These are phyloP conservation scores for Diadophis punctatus DNA, from an alignment of 2,113 vertebrate species.

Conservation along the genomic window DNA sequence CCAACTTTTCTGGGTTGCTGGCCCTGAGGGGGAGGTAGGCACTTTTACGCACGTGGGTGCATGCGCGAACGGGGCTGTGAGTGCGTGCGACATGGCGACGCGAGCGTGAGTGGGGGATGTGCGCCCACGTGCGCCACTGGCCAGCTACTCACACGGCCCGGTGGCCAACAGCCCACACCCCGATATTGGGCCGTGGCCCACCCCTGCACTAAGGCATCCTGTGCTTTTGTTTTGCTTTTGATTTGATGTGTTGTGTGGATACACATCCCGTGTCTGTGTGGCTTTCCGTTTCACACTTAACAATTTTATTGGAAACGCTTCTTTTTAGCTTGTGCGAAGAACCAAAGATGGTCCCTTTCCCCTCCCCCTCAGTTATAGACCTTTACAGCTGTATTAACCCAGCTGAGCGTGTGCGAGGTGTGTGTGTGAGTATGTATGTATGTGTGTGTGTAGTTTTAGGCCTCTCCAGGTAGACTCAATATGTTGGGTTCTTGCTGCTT, in stretches of 20 bases:
- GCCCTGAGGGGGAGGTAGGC: too few species aligned
- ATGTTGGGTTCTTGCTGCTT: not conserved
- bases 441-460: not conserved
- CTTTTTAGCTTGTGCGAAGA: not conserved
- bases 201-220: not conserved
- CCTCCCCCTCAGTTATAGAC: not conserved
- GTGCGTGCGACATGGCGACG: rapidly evolving
- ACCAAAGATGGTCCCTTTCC: not conserved
- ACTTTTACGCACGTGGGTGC: too few species aligned
- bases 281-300: not conserved
- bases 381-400: not conserved
- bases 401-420: too few species aligned
- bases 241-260: not conserved
- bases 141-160: too few species aligned
- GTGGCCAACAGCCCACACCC: too few species aligned
- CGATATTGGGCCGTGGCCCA: too few species aligned
- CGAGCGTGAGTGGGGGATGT: too few species aligned
- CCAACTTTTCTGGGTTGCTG: too few species aligned
- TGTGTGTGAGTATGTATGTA: too few species aligned
- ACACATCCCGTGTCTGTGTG: not conserved
- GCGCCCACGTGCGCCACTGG: too few species aligned
- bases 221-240: not conserved
- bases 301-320: not conserved
- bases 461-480: not conserved
- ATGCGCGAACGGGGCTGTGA: rapidly evolving